Evolutionary conservation across 2,113 vertebrate genomes (phyloP), one percentile per base, ranked within the genome.

Genomic region (Naja naja): DNA sequence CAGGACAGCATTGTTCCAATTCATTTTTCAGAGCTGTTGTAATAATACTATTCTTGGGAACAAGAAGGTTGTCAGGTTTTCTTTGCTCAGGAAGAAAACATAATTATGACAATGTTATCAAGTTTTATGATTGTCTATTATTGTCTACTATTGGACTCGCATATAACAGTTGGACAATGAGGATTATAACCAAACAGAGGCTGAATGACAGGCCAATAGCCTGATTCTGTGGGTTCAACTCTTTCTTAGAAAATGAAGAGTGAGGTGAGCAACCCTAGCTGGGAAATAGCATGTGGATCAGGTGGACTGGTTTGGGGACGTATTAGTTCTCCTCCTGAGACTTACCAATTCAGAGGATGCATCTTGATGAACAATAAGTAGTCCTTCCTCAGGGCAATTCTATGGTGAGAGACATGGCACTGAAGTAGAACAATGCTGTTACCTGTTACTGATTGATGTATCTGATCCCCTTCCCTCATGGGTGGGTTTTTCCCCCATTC

Each of bases 361-460:
- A 18, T 47, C 25, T 45, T 87, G 45, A 10, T 87, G 53, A 92
- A 69, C n/a, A 27, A 9, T 43, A 56, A 2, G 23, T 52, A 58
- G 34, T 39, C 86, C 58, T 92, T 89, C 60, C 39, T 81, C 60
- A 58, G 7, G 56, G 27, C 25, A 56, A 20, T 52, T 30, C 34
- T 92, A n/a, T 20, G 27, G 39, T 54, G 34, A 81, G 91, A 18
- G n/a, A 90, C 91, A 91, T 9, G n/a, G 89, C 1, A 34, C 85
- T 0, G 0, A 12, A 43, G 1, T 7, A n/a, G 22, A 64, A 22
- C 22, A 20, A 55, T 90, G 89, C 4, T 89, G 81, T 30, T 87
- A 34, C n/a, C 58, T 95, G 88, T 7, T 85, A 88, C 90, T 92
- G 74, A 30, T 64, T 92, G 91, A 93, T 88, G 85, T 5, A 47